These are phyloP conservation scores for Drosophila fuyamai DNA, from an alignment of 1,140 invertebrate genomes.

Conservation along the genomic window DNA sequence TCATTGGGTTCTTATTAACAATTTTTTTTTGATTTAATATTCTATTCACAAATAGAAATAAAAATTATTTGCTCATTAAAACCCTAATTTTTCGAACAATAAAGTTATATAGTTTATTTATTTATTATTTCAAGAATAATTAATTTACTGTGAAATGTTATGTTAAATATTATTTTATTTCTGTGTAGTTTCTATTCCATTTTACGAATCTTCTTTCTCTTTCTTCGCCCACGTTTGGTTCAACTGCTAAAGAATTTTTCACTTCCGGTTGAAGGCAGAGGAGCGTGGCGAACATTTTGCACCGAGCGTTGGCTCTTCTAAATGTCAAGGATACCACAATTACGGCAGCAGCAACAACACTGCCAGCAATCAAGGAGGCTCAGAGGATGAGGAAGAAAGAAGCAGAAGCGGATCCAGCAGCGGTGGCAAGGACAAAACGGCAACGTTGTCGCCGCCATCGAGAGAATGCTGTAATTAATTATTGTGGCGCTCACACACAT, in stretches of 20 bases:
- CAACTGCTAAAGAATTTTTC: conserved; percentile 41
- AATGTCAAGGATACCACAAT: conserved; percentile 76
- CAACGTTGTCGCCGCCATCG: conserved; percentile 44
- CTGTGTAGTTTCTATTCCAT: not conserved
- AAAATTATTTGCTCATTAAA: too few species aligned
- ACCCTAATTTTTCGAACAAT: too few species aligned
- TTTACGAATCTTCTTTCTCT: not conserved
- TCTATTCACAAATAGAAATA: too few species aligned
- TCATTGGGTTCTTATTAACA: too few species aligned
- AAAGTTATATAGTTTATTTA: too few species aligned
- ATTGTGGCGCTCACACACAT: conserved; percentile 62
- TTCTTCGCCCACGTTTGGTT: conserved; percentile 13
- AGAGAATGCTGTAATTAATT: conserved; percentile 72
- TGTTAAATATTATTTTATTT: not conserved
- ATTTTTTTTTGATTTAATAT: too few species aligned
- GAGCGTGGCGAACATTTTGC: conserved; percentile 28
- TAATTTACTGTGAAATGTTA: not conserved
- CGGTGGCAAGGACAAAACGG: conserved; percentile 41
- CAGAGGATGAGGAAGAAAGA: not conserved
- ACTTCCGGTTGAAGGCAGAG: conserved; percentile 54
- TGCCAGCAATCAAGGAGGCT: conserved; percentile 12
- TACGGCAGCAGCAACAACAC: conserved; percentile 32
- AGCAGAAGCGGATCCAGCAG: conserved; percentile 12
- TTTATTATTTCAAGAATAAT: not conserved
- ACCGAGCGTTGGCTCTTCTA: conserved; percentile 43